These are phyloP conservation scores for Pelobates cultripes DNA, from an alignment of 2,797 vertebrate species.

Conservation along the genomic window DNA sequence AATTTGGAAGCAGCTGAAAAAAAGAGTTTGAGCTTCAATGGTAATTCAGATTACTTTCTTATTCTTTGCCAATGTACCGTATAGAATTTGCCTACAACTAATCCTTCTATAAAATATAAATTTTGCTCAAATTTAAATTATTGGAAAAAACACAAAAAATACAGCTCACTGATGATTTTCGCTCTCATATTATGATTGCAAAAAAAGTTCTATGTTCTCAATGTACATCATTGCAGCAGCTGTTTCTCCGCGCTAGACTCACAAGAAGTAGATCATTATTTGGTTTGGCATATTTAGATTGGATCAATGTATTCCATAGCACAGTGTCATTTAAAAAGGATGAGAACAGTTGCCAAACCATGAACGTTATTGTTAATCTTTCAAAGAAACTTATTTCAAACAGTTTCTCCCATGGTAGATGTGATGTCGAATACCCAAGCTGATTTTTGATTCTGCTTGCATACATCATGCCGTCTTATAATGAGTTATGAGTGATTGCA, in stretches of 20 bases:
- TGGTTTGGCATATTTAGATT: background rate
- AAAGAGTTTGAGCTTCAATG: too few species aligned
- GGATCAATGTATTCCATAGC: background rate
- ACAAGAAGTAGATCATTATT: background rate
- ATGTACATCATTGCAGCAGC: background rate
- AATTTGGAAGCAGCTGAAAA: too few species aligned
- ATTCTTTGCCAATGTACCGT: too few species aligned
- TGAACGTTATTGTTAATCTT: background rate
- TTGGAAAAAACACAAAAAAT: too few species aligned
- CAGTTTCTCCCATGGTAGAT: conserved; percentile 3
- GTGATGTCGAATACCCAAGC: background rate
- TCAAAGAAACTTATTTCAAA: background rate
- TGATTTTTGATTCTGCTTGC: background rate
- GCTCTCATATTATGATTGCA: too few species aligned
- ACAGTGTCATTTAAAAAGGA: background rate
- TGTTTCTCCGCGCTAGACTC: background rate
- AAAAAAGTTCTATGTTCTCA: too few species aligned
- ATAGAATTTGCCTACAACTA: too few species aligned
- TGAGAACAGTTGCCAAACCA: background rate
- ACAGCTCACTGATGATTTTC: too few species aligned
- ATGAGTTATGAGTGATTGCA: background rate
- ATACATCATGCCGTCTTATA: background rate
- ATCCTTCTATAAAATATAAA: too few species aligned
- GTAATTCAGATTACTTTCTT: too few species aligned
- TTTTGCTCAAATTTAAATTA: too few species aligned